phyloP scores from a whole-genome alignment of 1,140 invertebrate genomes.

The Drosophila dunni region DNA sequence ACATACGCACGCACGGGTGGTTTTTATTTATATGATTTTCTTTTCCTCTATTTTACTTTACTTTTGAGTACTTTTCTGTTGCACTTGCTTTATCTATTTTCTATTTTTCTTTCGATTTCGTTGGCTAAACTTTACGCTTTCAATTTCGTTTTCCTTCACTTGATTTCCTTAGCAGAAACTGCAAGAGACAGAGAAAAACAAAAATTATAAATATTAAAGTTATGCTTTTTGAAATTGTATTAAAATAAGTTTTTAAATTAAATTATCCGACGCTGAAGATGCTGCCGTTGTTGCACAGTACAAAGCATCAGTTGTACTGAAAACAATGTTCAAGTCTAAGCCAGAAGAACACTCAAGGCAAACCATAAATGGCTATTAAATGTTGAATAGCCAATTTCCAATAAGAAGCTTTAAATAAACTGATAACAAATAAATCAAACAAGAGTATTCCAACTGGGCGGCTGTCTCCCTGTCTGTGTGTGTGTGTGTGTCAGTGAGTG shows the following conservation, averaged over 20 bases:
- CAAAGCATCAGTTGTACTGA: conserved; percentile 13
- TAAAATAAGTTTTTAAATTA: conserved; percentile 1
- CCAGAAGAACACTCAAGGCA: not conserved
- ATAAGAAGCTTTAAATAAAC: conserved; percentile 4
- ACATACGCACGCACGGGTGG: conserved; percentile 40
- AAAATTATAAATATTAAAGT: conserved; percentile 1
- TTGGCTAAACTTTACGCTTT: conserved; percentile 22
- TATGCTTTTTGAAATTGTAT: not conserved
- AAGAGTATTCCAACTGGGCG: conserved; percentile 44
- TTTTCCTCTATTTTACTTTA: conserved; percentile 25
- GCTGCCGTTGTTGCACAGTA: not conserved
- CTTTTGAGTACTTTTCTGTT: conserved; percentile 52
- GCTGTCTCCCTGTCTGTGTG: conserved; percentile 15
- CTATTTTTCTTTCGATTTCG: conserved; percentile 11
- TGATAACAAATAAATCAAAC: conserved; percentile 62
- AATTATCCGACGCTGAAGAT: not conserved
- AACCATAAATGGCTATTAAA: conserved; percentile 27
- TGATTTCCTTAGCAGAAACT: conserved; percentile 54
- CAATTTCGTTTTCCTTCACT: conserved; percentile 52
- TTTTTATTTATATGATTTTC: not conserved
- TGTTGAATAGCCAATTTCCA: not conserved
- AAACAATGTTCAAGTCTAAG: not conserved
- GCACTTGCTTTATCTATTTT: conserved; percentile 37
- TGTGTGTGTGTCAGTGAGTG: conserved; percentile 27
- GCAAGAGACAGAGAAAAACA: conserved; percentile 26